phyloP scores from a whole-genome alignment of 2,797 vertebrate genomes.

The Brachyrhaphis roseni region DNA sequence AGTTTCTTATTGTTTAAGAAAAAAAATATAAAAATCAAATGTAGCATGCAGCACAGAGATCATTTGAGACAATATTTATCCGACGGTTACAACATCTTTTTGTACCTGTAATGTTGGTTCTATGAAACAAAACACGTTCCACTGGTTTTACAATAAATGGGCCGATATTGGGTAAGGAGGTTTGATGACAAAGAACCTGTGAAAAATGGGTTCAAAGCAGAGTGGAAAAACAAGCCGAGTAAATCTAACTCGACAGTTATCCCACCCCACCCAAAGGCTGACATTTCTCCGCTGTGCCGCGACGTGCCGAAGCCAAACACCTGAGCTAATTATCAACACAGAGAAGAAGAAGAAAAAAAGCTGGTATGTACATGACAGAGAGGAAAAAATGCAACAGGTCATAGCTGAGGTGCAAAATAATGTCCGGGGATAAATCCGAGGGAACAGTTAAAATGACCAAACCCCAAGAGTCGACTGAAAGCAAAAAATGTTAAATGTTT shows the following conservation, averaged over 20 bases:
- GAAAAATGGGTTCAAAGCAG: slow-evolving; percentile 6
- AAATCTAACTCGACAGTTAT: slow-evolving; percentile 30
- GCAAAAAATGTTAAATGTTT: neutral
- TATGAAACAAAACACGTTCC: neutral
- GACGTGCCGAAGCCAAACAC: slow-evolving; percentile 28
- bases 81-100: neutral
- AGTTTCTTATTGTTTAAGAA: neutral
- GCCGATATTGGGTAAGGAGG: neutral
- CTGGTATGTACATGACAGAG: slow-evolving; percentile 1
- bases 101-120: neutral
- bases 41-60: neutral
- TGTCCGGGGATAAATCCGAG: slow-evolving; percentile 13
- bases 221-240: slow-evolving; percentile 21
- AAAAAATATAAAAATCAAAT: neutral
- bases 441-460: neutral
- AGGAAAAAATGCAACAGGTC: slow-evolving; percentile 21
- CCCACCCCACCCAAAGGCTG: slow-evolving; percentile 48
- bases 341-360: slow-evolving; percentile 20
- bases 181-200: slow-evolving; percentile 7
- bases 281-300: slow-evolving; percentile 50
- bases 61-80: slow-evolving; percentile 1
- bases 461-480: neutral
- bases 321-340: slow-evolving; percentile 63
- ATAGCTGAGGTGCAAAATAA: slow-evolving; percentile 19
- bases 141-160: neutral